A percentile compares a stretch with the other conserved stretches of the same genome.
Evolutionary conservation across 2,888 invertebrate species (phyloP).

Genomic region (Agrilus cyanescens): DNA sequence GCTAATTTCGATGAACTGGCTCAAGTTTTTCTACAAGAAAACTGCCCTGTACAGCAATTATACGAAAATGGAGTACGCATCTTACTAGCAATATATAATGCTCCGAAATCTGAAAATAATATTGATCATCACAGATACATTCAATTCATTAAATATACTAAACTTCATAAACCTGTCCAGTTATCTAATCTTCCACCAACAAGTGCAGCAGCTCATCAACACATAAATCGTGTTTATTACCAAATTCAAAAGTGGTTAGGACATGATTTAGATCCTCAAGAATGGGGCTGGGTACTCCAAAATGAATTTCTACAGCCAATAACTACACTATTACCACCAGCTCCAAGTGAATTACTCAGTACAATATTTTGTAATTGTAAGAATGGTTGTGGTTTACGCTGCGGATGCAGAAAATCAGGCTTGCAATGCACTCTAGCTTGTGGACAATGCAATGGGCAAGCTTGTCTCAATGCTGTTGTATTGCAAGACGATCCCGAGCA

Average conservation of each 20-base stretch:
- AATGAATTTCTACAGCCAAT: conserved; percentile 25
- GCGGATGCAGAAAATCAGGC: conserved; percentile 24
- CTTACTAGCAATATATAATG: conserved; percentile 25
- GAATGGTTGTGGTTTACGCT: conserved; percentile 20
- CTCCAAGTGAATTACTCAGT: conserved; percentile 19
- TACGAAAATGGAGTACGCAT: conserved; percentile 20
- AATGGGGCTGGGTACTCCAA: conserved; percentile 18
- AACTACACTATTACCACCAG: conserved; percentile 21
- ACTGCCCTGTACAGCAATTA: conserved; percentile 24
- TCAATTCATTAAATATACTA: conserved; percentile 24
- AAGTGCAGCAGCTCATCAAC: conserved; percentile 25
- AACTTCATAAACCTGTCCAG: conserved; percentile 25
- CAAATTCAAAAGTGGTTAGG: conserved; percentile 20
- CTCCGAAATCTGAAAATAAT: conserved; percentile 21
- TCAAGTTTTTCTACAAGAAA: conserved; percentile 26
- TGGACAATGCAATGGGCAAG: too few species aligned
- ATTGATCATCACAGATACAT: conserved; percentile 16
- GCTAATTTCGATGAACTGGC: conserved; percentile 21
- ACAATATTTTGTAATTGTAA: conserved; percentile 21
- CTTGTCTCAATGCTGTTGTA: conserved; percentile 7
- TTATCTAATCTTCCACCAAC: conserved; percentile 26
- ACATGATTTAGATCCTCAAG: conserved; percentile 17
- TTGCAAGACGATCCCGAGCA: conserved; percentile 7
- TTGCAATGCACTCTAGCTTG: conserved; percentile 21
- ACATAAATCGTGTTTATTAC: conserved; percentile 20